Base-by-base conservation (phyloP, 2,113 vertebrate genomes). In the Rhombomys opimus region DNA sequence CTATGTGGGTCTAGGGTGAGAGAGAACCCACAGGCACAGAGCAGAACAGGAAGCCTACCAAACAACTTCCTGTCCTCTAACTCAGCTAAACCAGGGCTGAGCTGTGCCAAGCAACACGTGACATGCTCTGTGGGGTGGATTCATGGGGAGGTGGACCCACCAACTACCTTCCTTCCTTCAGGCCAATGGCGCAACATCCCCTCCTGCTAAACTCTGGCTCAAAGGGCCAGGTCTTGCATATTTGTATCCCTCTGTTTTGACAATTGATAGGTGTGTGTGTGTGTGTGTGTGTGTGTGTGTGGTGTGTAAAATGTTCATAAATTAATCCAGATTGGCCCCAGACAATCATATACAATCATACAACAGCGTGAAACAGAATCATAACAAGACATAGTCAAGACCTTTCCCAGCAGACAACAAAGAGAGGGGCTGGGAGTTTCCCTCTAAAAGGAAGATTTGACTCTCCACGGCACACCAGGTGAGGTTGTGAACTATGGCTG, bases 51-150 rank as follows among this genome's bases (percentile, higher is more conserved):
- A 81, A 50, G 15, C 11, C 63, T 2, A 61, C 12, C 5, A n/a
- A 57, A 1, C 6, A 7, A 7, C 20, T n/a, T 32, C 78, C 17
- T 32, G 50, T n/a, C 80, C 38, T 87, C 61, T 13, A 32, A 25
- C 87, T 11, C 1, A n/a, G 1, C 38, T 57, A 13, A 18, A 17
- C 23, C 17, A 30, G 0, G 15, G 1, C 8, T 35, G 18, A 14
- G 2, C 38, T 11, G 10, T 0, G 54, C 41, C 68, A 65, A 14
- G 35, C 5, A 17, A 22, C 9, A 2, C 0, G 7, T 2, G 13
- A 22, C 8, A 22, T 5, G 41, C 68, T 30, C 61, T 27, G 27
- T 1, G 87, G 67, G 41, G 35, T 18, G 22, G 23, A 13, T 14
- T 12, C n/a, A 12, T 57, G 46, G n/a, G 25, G 30, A 38, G 27